Base-by-base conservation (phyloP, 2,113 vertebrate species). In the Dendropsophus ebraccatus region DNA sequence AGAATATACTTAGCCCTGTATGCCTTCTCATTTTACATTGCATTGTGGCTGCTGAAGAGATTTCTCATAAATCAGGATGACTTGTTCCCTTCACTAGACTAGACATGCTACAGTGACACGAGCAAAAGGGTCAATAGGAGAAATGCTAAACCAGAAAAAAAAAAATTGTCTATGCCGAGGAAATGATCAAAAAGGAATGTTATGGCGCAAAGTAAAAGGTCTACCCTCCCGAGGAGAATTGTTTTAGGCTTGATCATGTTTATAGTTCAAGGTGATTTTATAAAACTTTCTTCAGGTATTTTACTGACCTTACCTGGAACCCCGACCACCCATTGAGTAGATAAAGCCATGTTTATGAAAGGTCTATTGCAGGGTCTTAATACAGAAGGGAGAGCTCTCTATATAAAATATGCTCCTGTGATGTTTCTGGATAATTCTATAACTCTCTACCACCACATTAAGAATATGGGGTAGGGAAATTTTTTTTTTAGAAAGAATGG, bases 41-140 rank as follows among this genome's bases (percentile, higher is more conserved):
- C 23, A 47, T 47, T 81, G 54, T 81, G 60, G 78, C 78, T 17
- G 60, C 56, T 5, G 35, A 58, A 45, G 67, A 56, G 32, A 45
- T 74, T 37, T 56, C 47, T 56, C 82, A 73, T 83, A 56, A 73
- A 83, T 73, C 82, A 83, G 32, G 30, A 16, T 74, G 50, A 73
- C 54, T 52, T 16, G 23, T 54, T 32, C 23, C 32, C 69, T 56
- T 56, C 67, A 58, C n/a, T 25, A 41, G 58, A 60, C 19, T 9
- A 30, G 49, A 50, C 47, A 78, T 32, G 60, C 47, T 72, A 69
- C 65, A 56, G 50, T 74, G 82, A 83, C 52, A 83, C 47, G 69
- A 73, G 50, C 35, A 56, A 74, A 74, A 56, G 23, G 69, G 69
- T 83, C 50, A 83, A 16, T 30, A 74, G 49, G 25, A 77, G 21